Evolutionary conservation across 2,888 invertebrate species (phyloP).

Genomic region (Listrodromus nycthemerus): DNA sequence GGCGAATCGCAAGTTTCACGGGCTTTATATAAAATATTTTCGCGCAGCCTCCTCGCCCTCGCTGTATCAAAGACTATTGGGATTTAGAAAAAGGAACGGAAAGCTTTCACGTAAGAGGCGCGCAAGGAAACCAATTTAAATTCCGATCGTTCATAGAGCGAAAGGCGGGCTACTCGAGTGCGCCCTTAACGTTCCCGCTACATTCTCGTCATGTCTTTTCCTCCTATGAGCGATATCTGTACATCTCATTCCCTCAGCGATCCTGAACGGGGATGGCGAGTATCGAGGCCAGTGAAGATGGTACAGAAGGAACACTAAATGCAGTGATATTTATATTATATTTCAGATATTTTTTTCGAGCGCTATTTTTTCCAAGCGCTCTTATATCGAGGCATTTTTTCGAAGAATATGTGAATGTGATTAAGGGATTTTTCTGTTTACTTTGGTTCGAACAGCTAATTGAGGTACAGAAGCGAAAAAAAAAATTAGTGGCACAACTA

Average conservation of each 20-base stretch:
- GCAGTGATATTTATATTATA: not conserved
- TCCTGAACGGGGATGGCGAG: slow-evolving; percentile 57
- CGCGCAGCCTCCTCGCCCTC: slow-evolving; percentile 31
- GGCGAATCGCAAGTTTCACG: slow-evolving; percentile 56
- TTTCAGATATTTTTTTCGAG: not conserved
- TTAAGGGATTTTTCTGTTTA: no score
- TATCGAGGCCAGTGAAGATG: not conserved
- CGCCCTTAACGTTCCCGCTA: slow-evolving; percentile 47
- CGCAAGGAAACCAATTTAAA: slow-evolving; percentile 78
- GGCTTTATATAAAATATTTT: slow-evolving; percentile 62
- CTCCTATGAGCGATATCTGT: slow-evolving; percentile 32
- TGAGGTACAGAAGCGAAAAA: not conserved
- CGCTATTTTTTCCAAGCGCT: no score
- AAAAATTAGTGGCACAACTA: not conserved
- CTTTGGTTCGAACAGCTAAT: no score
- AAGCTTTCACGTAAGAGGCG: slow-evolving; percentile 68
- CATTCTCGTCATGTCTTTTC: slow-evolving; percentile 37
- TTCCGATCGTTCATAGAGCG: slow-evolving; percentile 80
- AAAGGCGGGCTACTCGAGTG: slow-evolving; percentile 64
- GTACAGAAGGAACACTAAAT: not conserved
- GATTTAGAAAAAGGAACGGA: slow-evolving; percentile 78
- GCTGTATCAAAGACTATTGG: slow-evolving; percentile 76
- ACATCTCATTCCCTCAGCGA: slow-evolving; percentile 54
- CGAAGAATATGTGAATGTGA: no score
- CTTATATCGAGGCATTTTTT: no score